These are phyloP conservation scores for Eolophus roseicapilla DNA, from an alignment of 2,113 vertebrate genomes.

Conservation along the genomic window DNA sequence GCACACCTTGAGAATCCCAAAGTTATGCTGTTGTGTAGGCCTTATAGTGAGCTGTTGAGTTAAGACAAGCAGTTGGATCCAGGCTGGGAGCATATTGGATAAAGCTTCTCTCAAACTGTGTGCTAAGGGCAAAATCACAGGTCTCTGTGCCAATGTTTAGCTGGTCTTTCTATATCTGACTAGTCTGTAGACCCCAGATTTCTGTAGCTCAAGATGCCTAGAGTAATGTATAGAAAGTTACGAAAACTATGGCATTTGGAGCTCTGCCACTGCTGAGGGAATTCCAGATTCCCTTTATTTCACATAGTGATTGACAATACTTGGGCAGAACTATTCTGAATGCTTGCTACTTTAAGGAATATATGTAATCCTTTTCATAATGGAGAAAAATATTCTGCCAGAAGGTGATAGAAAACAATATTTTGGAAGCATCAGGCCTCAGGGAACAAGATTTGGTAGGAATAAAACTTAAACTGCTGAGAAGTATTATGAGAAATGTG, in stretches of 20 bases:
- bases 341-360: not conserved
- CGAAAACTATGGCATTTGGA: not conserved
- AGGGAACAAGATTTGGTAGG: not conserved
- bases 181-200: not conserved
- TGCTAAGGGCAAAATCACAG: fast-evolving
- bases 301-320: not conserved
- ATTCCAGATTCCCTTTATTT: not conserved
- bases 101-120: not conserved
- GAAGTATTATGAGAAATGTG: not conserved
- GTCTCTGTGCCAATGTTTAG: not conserved
- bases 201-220: not conserved
- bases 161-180: not conserved
- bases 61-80: not conserved
- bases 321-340: not conserved
- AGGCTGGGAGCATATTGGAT: not conserved
- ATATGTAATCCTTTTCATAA: not conserved
- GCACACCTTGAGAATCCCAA: not conserved
- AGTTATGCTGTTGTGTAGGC: not conserved
- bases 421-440: not conserved
- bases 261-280: not conserved
- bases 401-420: not conserved
- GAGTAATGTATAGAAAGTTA: not conserved
- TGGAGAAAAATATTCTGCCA: not conserved
- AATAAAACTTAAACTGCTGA: not conserved
- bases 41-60: not conserved